Evolutionary conservation across 2,888 invertebrate genomes (phyloP), one percentile per base, ranked within the genome.

Genomic region (Eupithecia exiguata): DNA sequence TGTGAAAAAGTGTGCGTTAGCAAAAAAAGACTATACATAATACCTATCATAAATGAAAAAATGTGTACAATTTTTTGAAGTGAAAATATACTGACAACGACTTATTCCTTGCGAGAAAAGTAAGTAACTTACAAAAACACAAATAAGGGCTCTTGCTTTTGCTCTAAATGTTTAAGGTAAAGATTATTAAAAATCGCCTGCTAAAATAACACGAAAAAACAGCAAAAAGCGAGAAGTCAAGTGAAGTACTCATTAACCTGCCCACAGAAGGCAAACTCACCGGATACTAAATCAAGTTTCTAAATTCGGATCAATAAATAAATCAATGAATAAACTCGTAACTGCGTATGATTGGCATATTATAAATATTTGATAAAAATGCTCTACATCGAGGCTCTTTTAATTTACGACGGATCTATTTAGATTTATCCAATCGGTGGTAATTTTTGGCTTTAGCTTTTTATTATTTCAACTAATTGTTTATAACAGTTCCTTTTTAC

Each of bases 291-390:
- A 81, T 84, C 86, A 77, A 81, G 86, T 85, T 87, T 84, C 81
- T 77, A 82, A 84, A 80, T 81, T 73, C 73, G 70, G 80, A 74
- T 75, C 74, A 81, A 82, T 84, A 83, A 84, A 84, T 85, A 86
- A 87, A 87, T 88, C 85, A 86, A 83, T 83, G 81, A 83, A 84
- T 84, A 82, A 84, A 84, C 72, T 85, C 84, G 84, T 88, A 87
- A 87, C 85, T 74, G 81, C 82, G 81, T 83, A 85, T 86, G 84
- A 86, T 86, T 85, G 84, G 82, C 84, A 81, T 84, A 84, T 82
- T 84, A 86, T 85, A 84, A 87, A 86, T 84, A 85, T 85, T 85
- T 84, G 85, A 86, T 82, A 87, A 87, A 87, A 86, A 74, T 83
- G 84, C 82, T 86, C 84, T 72, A 85, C 75, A 84, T 85, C 75